Conservation (phyloP, 2,797 vertebrate species). For the Gymnocypris eckloni region DNA sequence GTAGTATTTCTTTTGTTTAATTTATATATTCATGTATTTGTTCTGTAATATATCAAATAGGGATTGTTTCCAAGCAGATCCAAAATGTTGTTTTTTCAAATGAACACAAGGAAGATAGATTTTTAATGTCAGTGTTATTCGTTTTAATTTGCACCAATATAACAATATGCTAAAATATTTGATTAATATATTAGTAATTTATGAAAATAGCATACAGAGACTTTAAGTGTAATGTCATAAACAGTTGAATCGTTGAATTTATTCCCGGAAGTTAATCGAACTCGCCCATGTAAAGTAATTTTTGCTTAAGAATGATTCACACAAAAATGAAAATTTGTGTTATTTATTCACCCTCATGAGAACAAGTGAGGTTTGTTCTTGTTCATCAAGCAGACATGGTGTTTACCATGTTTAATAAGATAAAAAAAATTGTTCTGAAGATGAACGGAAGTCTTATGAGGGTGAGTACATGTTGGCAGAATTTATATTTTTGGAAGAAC, state of each 20-base stretch:
- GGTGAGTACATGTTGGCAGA: not conserved
- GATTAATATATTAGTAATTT: not conserved
- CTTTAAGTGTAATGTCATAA: not conserved
- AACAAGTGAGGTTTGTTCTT: not conserved
- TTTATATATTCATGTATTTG: not conserved
- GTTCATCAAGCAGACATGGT: not conserved
- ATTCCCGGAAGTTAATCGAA: not conserved
- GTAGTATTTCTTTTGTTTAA: not conserved
- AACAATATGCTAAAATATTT: not conserved
- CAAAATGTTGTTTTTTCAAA: slow-evolving; percentile 2
- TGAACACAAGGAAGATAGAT: not conserved
- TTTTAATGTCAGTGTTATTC: not conserved
- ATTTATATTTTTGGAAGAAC: not conserved
- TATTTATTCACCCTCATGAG: not conserved
- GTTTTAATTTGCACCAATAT: not conserved
- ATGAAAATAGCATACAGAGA: not conserved
- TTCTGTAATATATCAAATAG: not conserved
- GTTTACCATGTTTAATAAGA: not conserved
- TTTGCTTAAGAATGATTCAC: not conserved
- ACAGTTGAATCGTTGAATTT: not conserved
- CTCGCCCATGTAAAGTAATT: not conserved
- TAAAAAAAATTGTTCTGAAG: not conserved
- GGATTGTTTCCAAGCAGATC: not conserved
- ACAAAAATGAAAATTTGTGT: not conserved
- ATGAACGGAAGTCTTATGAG: not conserved